phyloP scores from a whole-genome alignment of 1,140 invertebrate species.

The Paramacrobiotus metropolitanus region DNA sequence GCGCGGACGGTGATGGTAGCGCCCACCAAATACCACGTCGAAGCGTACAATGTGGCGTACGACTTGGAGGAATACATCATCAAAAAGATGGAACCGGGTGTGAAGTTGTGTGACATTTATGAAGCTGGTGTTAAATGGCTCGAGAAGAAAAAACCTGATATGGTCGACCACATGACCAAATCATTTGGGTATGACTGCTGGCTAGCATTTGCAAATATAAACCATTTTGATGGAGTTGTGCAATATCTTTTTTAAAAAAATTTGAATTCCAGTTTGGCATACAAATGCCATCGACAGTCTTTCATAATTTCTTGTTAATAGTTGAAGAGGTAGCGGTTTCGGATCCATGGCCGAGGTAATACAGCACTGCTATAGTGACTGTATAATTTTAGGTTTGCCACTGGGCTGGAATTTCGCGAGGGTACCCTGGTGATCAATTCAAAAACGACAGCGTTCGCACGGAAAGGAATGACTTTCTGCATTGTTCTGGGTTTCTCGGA shows the following conservation, averaged over 20 bases:
- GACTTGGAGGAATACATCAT: constrained; percentile 75
- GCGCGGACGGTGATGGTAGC: constrained; percentile 90
- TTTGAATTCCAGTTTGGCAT: too few species aligned
- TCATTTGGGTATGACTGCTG: constrained; percentile 50
- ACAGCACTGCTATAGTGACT: constrained; percentile 8
- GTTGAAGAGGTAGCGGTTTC: neutral
- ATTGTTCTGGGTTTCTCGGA: constrained; percentile 79
- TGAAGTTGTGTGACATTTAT: constrained; percentile 67
- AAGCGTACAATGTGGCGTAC: constrained; percentile 77
- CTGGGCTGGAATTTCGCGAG: constrained; percentile 95
- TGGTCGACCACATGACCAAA: constrained; percentile 78
- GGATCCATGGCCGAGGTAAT: neutral
- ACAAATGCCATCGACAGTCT: too few species aligned
- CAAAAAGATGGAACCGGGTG: constrained; percentile 53
- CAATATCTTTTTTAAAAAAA: too few species aligned
- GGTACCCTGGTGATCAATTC: constrained; percentile 68
- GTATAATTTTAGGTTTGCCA: constrained; percentile 56
- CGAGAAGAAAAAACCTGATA: constrained; percentile 58
- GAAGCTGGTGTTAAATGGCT: constrained; percentile 53
- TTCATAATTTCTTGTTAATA: constrained; percentile 7
- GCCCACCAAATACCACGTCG: constrained; percentile 50
- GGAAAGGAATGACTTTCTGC: constrained; percentile 87
- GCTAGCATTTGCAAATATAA: too few species aligned
- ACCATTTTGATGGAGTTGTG: too few species aligned
- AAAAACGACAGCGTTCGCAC: constrained; percentile 53